These are phyloP conservation scores for Acanthosepion esculentum DNA, from an alignment of 2,888 invertebrate genomes.

Conservation along the genomic window DNA sequence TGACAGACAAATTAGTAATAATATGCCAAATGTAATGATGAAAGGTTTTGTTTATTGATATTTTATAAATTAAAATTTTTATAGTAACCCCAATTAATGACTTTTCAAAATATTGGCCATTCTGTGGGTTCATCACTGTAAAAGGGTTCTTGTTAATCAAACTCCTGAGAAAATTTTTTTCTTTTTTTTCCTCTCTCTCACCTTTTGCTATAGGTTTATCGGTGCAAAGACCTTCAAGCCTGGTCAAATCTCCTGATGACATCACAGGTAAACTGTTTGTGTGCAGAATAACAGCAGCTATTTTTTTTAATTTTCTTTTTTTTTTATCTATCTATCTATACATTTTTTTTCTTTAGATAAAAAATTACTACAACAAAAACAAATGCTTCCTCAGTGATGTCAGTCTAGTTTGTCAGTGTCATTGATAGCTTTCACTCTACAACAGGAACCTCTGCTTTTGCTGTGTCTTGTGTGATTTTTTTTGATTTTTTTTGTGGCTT, in stretches of 20 bases:
- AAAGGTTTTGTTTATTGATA: no score
- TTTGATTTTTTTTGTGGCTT: no score
- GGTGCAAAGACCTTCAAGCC: slow-evolving; percentile 42
- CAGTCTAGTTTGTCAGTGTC: background rate
- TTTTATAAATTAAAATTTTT: no score
- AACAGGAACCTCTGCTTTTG: background rate
- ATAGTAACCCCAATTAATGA: background rate
- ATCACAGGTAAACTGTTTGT: slow-evolving; percentile 41
- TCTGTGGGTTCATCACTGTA: background rate
- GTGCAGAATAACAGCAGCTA: slow-evolving; percentile 33
- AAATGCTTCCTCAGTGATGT: background rate
- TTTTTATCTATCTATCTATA: background rate
- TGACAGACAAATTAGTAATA: no score
- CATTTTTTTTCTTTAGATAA: background rate
- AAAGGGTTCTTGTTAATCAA: slow-evolving; percentile 18
- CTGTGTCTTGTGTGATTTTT: background rate
- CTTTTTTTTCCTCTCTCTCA: background rate
- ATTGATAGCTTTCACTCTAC: background rate
- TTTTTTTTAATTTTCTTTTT: background rate
- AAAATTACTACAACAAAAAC: background rate
- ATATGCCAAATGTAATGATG: no score
- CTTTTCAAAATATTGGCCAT: background rate
- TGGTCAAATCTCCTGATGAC: slow-evolving; percentile 43
- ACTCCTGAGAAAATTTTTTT: background rate
- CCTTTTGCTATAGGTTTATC: slow-evolving; percentile 41